Percentiles rank a stretch among this genome's conserved stretches.
These are phyloP conservation scores for Thera obeliscata DNA, from an alignment of 2,888 invertebrate genomes.

Conservation along the genomic window DNA sequence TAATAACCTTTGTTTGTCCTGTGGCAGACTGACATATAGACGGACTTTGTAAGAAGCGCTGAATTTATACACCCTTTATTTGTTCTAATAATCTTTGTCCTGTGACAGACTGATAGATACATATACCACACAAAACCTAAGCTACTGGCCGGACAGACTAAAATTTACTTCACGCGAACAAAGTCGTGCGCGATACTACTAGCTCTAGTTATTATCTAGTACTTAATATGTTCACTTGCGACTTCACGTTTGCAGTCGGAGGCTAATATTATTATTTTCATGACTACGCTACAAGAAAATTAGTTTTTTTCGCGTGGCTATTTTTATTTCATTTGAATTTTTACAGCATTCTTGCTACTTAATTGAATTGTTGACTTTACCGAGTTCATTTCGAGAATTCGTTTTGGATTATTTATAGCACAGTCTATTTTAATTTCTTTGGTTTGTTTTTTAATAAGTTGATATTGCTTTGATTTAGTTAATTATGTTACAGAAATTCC, in stretches of 20 bases:
- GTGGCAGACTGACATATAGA: too few species aligned
- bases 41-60: too few species aligned
- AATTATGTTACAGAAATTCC: too few species aligned
- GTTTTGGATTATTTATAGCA: neutral
- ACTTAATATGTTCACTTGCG: neutral
- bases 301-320: slow-evolving; percentile 7
- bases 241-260: slow-evolving; percentile 14
- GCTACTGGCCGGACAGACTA: too few species aligned
- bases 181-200: neutral
- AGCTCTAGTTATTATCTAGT: neutral
- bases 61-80: too few species aligned
- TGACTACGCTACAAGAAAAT: slow-evolving; percentile 14
- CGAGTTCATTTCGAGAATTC: neutral
- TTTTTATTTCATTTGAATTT: slow-evolving; percentile 18
- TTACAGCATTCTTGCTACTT: slow-evolving; percentile 5
- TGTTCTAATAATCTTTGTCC: too few species aligned
- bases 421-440: neutral
- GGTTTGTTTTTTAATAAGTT: too few species aligned
- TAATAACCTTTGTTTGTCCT: too few species aligned
- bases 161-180: too few species aligned
- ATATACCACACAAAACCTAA: too few species aligned
- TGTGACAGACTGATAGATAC: too few species aligned
- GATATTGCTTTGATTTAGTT: neutral
- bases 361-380: slow-evolving; percentile 3
- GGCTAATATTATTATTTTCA: slow-evolving; percentile 21